These are phyloP conservation scores for Crypturellus undulatus DNA, from an alignment of 2,113 vertebrate species.

Conservation along the genomic window DNA sequence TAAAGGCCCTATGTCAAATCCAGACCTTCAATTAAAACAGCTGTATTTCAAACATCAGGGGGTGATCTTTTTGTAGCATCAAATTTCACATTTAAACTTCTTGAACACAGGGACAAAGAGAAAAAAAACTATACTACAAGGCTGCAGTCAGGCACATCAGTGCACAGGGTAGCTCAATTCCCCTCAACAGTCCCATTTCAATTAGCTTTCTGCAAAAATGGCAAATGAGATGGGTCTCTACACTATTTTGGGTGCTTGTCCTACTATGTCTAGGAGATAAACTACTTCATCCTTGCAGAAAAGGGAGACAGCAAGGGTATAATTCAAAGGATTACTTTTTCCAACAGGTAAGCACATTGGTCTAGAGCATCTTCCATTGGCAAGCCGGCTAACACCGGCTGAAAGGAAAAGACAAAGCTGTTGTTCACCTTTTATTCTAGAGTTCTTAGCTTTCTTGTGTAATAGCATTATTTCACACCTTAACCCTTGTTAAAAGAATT, in stretches of 20 bases:
- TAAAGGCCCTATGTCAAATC: neutral
- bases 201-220: neutral
- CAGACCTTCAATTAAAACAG: neutral
- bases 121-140: neutral
- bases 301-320: neutral
- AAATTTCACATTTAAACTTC: neutral
- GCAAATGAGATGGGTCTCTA: neutral
- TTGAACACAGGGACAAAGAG: neutral
- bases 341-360: neutral
- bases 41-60: neutral
- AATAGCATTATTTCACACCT: neutral
- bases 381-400: neutral
- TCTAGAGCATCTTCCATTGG: neutral
- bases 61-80: neutral
- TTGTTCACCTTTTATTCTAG: neutral
- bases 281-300: neutral
- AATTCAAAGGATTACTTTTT: neutral
- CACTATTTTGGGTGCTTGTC: no score
- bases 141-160: neutral
- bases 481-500: neutral
- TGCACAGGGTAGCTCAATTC: neutral
- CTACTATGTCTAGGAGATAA: neutral
- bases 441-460: neutral
- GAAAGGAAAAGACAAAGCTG: neutral
- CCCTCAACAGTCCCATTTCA: neutral